Evolutionary conservation across 2,113 vertebrate genomes (phyloP), one percentile per base, ranked within the genome.

Genomic region (Chrysemys picta): DNA sequence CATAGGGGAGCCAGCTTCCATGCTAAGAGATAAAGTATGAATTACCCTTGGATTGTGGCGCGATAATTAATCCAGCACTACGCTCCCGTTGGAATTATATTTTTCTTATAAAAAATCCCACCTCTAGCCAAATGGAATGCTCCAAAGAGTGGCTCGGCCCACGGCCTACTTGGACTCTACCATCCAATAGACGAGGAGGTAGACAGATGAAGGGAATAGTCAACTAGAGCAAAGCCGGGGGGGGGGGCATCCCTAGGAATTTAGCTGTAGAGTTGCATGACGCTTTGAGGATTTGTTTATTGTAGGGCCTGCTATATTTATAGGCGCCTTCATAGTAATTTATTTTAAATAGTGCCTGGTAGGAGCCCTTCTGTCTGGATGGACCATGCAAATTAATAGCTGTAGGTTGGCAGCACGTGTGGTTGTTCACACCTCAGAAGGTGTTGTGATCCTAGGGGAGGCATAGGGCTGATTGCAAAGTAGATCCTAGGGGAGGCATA

Each of bases 61-160:
- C 25, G 56, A 24, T 69, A 47, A 3, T 83, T 45, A 24, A 69
- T 25, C 16, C 35, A 76, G 5, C 11, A 47, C 52, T 45, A 35
- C 27, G 9, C 17, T 47, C 42, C 5, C 38, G 4, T 35, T 59
- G 35, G n/a, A 62, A 38, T 38, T 16, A 81, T 24, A 25, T 24
- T 54, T 10, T 22, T 4, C 19, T 8, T n/a, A n/a, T 59, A 8
- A 35, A 4, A 38, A 0, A 1, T 0, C 82, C 88, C 24, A 14
- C 4, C 1, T 11, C 1, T 13, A 5, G 21, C 4, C 19, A 5
- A 88, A 80, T 96, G 89, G 84, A 85, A 87, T 52, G 57, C 27
- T 72, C 95, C 90, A 35, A 80, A 50, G 38, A 4, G 45, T 0
- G 19, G 2, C 29, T 12, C 0, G 21, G 42, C 17, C 72, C 12